Percentiles rank a stretch among this genome's conserved stretches.
phyloP scores from a whole-genome alignment of 2,113 vertebrate genomes.

The Scatophagus argus region DNA sequence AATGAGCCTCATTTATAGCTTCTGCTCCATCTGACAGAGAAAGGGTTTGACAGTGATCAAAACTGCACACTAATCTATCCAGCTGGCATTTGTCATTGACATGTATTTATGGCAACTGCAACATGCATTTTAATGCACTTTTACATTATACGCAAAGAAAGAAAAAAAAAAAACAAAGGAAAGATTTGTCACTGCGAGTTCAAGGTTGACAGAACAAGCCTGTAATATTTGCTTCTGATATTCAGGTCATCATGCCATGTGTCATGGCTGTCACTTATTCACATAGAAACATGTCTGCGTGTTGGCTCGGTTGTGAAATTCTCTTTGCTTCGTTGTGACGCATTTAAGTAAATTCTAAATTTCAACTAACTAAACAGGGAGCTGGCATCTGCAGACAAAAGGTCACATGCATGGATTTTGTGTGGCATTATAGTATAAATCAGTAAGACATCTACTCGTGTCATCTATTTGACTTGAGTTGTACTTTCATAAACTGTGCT shows the following conservation, averaged over 20 bases:
- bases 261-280: conserved; percentile 14
- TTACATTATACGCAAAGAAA: conserved; percentile 36
- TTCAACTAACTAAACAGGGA: neutral
- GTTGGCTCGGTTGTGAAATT: conserved; percentile 3
- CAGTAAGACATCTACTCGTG: no score
- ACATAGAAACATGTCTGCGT: neutral
- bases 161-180: conserved; percentile 60
- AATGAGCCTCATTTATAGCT: conserved; percentile 75
- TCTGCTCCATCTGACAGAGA: conserved; percentile 63
- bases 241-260: conserved; percentile 18
- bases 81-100: conserved; percentile 75
- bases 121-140: conserved; percentile 63
- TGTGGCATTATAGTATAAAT: neutral
- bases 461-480: no score
- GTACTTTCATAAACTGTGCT: neutral
- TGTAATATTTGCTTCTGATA: conserved; percentile 4
- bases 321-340: neutral
- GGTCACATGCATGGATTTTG: neutral
- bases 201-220: conserved; percentile 50
- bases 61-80: conserved; percentile 73
- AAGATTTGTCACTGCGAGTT: conserved; percentile 63
- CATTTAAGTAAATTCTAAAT: neutral
- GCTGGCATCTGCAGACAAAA: neutral
- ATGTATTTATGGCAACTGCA: conserved; percentile 59
- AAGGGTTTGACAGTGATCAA: conserved; percentile 76